Percentiles rank a stretch among this genome's conserved stretches.
Conservation (phyloP, 2,113 vertebrate genomes). For the Xiphophorus maculatus region DNA sequence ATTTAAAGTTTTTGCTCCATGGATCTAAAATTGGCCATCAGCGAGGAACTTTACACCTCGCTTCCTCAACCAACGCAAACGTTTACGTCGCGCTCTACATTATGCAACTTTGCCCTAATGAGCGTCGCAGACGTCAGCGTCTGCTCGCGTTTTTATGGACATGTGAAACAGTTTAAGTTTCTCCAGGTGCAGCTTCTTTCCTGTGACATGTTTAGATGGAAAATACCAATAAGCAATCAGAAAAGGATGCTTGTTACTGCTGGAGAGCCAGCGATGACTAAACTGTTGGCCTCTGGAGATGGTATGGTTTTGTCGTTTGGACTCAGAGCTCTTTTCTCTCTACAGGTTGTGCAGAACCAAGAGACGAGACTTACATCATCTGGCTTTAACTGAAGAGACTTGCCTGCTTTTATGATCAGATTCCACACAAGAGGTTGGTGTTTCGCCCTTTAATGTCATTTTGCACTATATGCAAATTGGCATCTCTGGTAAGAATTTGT, state of each 20-base stretch:
- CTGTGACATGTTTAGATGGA: slow-evolving; percentile 47
- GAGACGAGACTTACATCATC: slow-evolving; percentile 13
- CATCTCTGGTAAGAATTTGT: too few relatives aligned
- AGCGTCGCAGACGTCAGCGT: slow-evolving; percentile 45
- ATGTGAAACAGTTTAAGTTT: slow-evolving; percentile 58
- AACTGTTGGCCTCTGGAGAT: slow-evolving; percentile 48
- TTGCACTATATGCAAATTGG: too few relatives aligned
- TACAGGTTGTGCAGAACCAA: slow-evolving; percentile 36
- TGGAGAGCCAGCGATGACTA: slow-evolving; percentile 33
- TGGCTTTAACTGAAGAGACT: slow-evolving; percentile 12
- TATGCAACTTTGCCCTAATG: slow-evolving; percentile 21
- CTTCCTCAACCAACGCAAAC: neutral
- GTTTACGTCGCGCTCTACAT: slow-evolving; percentile 21
- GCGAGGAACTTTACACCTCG: neutral
- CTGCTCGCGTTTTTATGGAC: slow-evolving; percentile 24
- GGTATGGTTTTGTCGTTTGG: slow-evolving; percentile 56
- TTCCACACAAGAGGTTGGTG: slow-evolving; percentile 54
- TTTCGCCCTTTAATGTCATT: neutral
- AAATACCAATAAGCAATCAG: slow-evolving; percentile 51
- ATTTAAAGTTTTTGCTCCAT: neutral
- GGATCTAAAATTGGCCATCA: neutral
- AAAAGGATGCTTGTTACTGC: slow-evolving; percentile 36
- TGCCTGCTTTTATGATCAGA: neutral
- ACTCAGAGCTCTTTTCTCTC: slow-evolving; percentile 31
- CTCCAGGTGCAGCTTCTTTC: slow-evolving; percentile 50